Evolutionary conservation across 2,888 invertebrate genomes (phyloP).

Genomic region (Mythimna impura): DNA sequence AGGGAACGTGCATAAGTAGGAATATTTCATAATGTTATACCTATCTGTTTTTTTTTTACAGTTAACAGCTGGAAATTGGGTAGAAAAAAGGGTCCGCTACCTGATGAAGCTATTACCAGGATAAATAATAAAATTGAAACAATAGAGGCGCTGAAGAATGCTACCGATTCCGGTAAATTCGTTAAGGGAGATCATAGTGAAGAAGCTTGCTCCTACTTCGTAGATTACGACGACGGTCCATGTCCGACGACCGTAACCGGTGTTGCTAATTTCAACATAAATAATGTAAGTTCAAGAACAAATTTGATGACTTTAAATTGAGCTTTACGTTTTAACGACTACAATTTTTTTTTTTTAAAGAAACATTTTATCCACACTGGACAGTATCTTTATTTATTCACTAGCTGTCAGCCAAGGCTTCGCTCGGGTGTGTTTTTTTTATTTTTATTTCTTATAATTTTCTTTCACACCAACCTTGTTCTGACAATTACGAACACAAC

Average conservation of each 20-base stretch:
- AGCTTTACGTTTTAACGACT: no score
- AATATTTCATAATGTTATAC: no score
- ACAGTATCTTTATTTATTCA: no score
- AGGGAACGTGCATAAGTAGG: no score
- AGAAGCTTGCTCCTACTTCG: conserved; percentile 39
- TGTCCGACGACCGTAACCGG: conserved; percentile 70
- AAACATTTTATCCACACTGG: no score
- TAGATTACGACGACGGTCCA: conserved; percentile 74
- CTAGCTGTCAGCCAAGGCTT: no score
- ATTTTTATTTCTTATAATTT: no score
- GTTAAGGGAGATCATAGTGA: background rate
- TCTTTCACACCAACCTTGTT: no score
- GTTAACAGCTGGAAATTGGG: conserved; percentile 40
- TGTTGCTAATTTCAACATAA: conserved; percentile 70
- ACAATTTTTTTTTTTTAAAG: no score
- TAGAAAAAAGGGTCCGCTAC: conserved; percentile 15
- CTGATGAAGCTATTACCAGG: background rate
- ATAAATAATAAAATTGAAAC: background rate
- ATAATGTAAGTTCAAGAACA: conserved; percentile 5
- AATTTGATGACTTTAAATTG: background rate
- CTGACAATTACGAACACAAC: no score
- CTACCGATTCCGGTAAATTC: accelerated
- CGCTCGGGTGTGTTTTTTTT: no score
- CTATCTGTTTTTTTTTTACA: conserved; percentile 6
- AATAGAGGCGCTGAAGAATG: background rate